These are phyloP conservation scores for Aulostomus chinensis DNA, from an alignment of 2,797 vertebrate genomes.

Conservation along the genomic window DNA sequence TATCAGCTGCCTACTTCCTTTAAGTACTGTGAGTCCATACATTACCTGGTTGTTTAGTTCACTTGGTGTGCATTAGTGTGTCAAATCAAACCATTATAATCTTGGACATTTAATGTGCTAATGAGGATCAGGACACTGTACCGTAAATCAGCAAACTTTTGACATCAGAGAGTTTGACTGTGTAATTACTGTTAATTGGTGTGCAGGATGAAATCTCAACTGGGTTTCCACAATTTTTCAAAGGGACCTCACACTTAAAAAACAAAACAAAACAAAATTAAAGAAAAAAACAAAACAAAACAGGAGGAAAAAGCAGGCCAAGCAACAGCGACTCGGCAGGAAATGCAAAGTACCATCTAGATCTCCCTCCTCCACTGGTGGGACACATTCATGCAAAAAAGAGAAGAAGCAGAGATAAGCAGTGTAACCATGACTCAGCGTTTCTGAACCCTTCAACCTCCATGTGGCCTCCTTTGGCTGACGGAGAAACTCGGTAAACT, in stretches of 20 bases:
- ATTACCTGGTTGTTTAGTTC: conserved; percentile 45
- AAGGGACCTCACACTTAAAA: conserved; percentile 34
- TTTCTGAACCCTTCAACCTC: conserved; percentile 62
- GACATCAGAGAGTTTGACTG: conserved; percentile 32
- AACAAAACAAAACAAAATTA: conserved; percentile 21
- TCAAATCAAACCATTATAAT: conserved; percentile 51
- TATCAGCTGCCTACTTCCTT: conserved; percentile 14
- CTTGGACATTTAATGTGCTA: conserved; percentile 20
- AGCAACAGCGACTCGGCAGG: conserved; percentile 63
- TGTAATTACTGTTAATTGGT: conserved; percentile 59
- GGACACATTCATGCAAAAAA: conserved; percentile 77
- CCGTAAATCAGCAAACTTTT: conserved; percentile 35
- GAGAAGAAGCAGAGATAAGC: conserved; percentile 76
- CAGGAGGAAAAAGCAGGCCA: conserved; percentile 65
- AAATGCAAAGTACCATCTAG: conserved; percentile 80
- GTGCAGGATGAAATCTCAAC: conserved; percentile 6
- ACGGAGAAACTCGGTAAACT: conserved; percentile 5
- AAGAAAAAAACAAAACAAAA: conserved; percentile 25
- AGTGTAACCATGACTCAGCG: conserved; percentile 37
- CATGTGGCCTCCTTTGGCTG: conserved; percentile 3
- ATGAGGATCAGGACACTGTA: conserved; percentile 33
- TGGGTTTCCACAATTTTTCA: conserved; percentile 15
- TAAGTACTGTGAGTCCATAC: conserved; percentile 18
- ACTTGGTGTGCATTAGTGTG: conserved; percentile 66
- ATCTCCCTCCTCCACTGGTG: conserved; percentile 76